Evolutionary conservation across 2,888 invertebrate genomes (phyloP).

Genomic region (Alloscopus bannaensis): DNA sequence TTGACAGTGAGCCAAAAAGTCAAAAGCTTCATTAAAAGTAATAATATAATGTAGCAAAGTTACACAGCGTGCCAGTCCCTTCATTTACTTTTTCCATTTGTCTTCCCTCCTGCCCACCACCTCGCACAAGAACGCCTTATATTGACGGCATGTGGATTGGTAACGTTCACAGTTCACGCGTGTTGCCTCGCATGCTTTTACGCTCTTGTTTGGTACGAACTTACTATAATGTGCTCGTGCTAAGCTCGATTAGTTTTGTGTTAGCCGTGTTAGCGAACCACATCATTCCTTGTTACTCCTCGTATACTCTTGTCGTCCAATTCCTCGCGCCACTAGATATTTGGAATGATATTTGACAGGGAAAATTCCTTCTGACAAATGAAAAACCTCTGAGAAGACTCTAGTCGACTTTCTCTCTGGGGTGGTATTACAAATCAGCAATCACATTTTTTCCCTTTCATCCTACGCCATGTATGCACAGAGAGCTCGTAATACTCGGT

Average conservation of each 20-base stretch:
- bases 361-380: slow-evolving; percentile 39
- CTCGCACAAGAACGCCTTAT: neutral
- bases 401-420: slow-evolving; percentile 36
- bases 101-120: neutral
- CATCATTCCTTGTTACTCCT: no score
- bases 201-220: no score
- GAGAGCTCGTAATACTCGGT: neutral
- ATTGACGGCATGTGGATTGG: no score
- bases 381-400: slow-evolving; percentile 15
- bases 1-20: slow-evolving; percentile 65
- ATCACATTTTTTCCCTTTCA: slow-evolving; percentile 20
- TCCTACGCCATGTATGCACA: neutral
- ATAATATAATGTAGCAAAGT: slow-evolving; percentile 39
- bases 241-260: slow-evolving; percentile 21
- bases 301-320: no score
- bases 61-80: neutral
- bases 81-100: slow-evolving; percentile 7
- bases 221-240: no score
- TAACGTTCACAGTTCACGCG: no score
- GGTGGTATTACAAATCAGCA: slow-evolving; percentile 45
- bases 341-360: neutral
- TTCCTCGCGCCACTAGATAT: no score
- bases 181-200: no score
- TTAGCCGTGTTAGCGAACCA: no score
- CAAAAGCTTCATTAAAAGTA: slow-evolving; percentile 59